Conservation (phyloP, 2,888 invertebrate genomes). For the Tetramorium bicarinatum region DNA sequence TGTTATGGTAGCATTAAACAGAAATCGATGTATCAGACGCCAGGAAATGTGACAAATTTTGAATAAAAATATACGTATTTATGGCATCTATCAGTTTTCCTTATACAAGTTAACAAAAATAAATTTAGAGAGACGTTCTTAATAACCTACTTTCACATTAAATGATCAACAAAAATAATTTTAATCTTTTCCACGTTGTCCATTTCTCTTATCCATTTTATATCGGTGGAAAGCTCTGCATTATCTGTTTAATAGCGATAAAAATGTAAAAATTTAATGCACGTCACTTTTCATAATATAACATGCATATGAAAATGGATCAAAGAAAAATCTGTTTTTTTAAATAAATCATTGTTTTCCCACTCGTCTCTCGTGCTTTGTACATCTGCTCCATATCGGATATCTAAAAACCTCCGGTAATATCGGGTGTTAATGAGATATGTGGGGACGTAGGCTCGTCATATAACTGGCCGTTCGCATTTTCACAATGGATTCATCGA, state of each 20-base stretch:
- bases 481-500: constrained; percentile 38
- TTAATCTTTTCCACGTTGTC: not conserved
- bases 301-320: not conserved
- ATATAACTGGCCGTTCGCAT: constrained; percentile 26
- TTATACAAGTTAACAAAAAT: not conserved
- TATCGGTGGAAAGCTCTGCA: not conserved
- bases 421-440: constrained; percentile 14
- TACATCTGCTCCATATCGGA: not conserved
- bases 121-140: not conserved
- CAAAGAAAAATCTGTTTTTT: not conserved
- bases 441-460: not conserved
- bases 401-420: not conserved
- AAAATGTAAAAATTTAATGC: not conserved
- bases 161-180: not conserved
- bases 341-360: not conserved
- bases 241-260: not conserved
- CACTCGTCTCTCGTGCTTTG: not conserved
- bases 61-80: not conserved
- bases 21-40: not conserved
- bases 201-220: not conserved
- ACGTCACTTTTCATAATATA: not conserved
- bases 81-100: not conserved
- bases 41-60: not conserved
- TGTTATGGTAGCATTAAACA: not conserved
- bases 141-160: not conserved